These are phyloP conservation scores for Spodoptera littoralis DNA, from an alignment of 2,888 invertebrate genomes.

Conservation along the genomic window DNA sequence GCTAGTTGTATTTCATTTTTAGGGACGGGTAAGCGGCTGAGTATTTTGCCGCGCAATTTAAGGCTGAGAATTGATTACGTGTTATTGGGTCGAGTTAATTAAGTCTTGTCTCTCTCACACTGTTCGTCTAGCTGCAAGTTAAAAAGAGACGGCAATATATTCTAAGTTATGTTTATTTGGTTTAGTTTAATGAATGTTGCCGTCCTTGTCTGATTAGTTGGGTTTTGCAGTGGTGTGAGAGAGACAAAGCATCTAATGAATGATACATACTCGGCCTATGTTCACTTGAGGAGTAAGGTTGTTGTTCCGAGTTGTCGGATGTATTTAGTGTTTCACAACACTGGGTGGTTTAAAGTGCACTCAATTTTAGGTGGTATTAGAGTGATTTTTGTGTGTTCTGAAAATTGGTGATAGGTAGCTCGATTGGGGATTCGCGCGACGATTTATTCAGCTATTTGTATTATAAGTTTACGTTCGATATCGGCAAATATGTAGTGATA, in stretches of 20 bases:
- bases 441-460: slow-evolving; percentile 30
- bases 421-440: slow-evolving; percentile 25
- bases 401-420: slow-evolving; percentile 29
- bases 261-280: slow-evolving; percentile 7
- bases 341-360: slow-evolving; percentile 4
- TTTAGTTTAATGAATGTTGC: too few relatives aligned
- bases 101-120: too few relatives aligned
- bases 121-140: too few relatives aligned
- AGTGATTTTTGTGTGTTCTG: slow-evolving; percentile 27
- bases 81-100: too few relatives aligned
- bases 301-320: slow-evolving; percentile 35
- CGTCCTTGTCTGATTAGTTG: too few relatives aligned
- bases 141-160: too few relatives aligned
- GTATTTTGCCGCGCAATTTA: slow-evolving; percentile 38
- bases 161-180: too few relatives aligned
- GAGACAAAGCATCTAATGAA: too few relatives aligned
- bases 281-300: slow-evolving; percentile 52
- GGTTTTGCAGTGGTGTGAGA: too few relatives aligned
- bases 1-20: slow-evolving; percentile 21
- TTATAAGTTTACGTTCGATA: slow-evolving; percentile 2
- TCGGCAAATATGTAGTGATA: slow-evolving; percentile 14
- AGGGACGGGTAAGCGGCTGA: slow-evolving; percentile 35
- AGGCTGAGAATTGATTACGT: slow-evolving; percentile 1
- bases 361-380: slow-evolving; percentile 3
- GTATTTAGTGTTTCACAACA: slow-evolving; percentile 21